Base-by-base conservation (phyloP, 2,888 invertebrate genomes). In the Mechanitis mazaeus region DNA sequence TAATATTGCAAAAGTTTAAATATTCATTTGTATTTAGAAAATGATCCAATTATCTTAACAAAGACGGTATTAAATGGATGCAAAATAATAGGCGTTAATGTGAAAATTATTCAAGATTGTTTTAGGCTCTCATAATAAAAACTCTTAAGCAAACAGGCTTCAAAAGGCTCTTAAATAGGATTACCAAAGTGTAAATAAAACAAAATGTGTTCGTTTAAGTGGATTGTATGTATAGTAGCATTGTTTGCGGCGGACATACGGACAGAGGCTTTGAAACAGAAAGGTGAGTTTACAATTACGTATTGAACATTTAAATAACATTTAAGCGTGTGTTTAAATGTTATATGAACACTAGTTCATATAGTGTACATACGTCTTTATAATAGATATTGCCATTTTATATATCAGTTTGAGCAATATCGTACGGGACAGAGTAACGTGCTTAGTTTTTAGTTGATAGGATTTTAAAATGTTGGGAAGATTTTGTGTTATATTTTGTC, bases 241-340 rank as follows among this genome's bases (percentile, higher is more conserved):
- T 69, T 86, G 9, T 72, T 85, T 45, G 76, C 82, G 57, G 75
- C 79, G 66, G 85, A 85, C 61, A 78, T 81, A 55, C 75, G 83
- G 67, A 85, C 80, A 1, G 81, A 81, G 9, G 81, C 85, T 7
- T 62, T 82, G 38, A 77, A 80, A 59, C 78, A 78, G 6, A 77
- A 77, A 73, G 84, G 86, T 87, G 67, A 80, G 61, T 12, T 28
- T 54, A 33, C 20, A 31, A 12, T 54, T n/a, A n/a, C n/a, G n/a
- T n/a, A n/a, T 20, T 20, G 20, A 20, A 20, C 20, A 20, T 20
- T 20, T 20, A 20, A 20, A 20, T 20, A 20, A 20, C 20, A 20
- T 20, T 20, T 20, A 20, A 20, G 20, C 20, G 0, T 20, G 38
- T 38, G 38, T 38, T 38, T 7, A 38, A 38, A 38, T 38, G 7